phyloP scores from a whole-genome alignment of 2,888 invertebrate species.

The Incurvaria masculella region DNA sequence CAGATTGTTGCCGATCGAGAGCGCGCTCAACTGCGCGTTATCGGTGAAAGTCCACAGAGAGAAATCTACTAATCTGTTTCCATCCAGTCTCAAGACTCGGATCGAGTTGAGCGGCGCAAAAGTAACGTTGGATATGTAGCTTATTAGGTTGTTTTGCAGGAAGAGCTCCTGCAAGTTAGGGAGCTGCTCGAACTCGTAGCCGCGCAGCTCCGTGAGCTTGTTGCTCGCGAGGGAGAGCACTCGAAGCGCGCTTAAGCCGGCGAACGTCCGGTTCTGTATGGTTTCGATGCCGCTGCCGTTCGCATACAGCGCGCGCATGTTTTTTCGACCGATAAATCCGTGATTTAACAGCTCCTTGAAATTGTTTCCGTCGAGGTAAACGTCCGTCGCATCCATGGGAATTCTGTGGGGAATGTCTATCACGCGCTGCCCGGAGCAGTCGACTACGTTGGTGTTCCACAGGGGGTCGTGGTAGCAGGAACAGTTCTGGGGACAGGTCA shows the following conservation, averaged over 20 bases:
- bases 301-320: slow-evolving; percentile 78
- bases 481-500: slow-evolving; percentile 90
- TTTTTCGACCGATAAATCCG: slow-evolving; percentile 87
- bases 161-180: slow-evolving; percentile 78
- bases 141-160: slow-evolving; percentile 81
- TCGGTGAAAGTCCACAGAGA: slow-evolving; percentile 75
- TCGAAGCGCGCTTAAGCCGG: slow-evolving; percentile 71
- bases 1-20: slow-evolving; percentile 76
- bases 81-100: slow-evolving; percentile 79
- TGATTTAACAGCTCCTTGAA: slow-evolving; percentile 80
- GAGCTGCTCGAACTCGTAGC: slow-evolving; percentile 81
- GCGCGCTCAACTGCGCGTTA: slow-evolving; percentile 68
- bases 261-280: slow-evolving; percentile 84
- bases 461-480: slow-evolving; percentile 92
- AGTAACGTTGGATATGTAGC: slow-evolving; percentile 76
- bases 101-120: slow-evolving; percentile 74
- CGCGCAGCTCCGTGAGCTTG: slow-evolving; percentile 70
- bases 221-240: slow-evolving; percentile 86
- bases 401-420: slow-evolving; percentile 74
- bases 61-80: slow-evolving; percentile 77
- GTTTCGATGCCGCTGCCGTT: slow-evolving; percentile 78
- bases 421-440: slow-evolving; percentile 79
- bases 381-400: slow-evolving; percentile 89
- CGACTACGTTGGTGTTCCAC: slow-evolving; percentile 89
- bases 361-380: slow-evolving; percentile 89